Evolutionary conservation across 2,888 invertebrate species (phyloP).

Genomic region (Thymelicus sylvestris): DNA sequence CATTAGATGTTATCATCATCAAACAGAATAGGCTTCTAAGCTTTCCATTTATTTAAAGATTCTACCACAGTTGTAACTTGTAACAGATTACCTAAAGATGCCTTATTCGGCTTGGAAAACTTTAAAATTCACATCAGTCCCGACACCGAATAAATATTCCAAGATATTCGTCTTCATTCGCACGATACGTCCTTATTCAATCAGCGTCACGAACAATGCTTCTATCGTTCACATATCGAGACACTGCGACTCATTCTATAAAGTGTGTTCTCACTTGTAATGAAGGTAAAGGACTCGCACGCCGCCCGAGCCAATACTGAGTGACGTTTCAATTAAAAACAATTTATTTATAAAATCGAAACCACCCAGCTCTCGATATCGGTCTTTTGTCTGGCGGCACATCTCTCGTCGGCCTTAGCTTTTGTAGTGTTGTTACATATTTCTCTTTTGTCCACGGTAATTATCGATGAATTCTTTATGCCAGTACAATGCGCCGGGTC

Average conservation of each 20-base stretch:
- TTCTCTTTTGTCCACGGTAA: conserved; percentile 50
- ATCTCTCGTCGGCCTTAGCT: conserved; percentile 45
- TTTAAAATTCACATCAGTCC: conserved; percentile 12
- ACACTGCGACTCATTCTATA: conserved; percentile 5
- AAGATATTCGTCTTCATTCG: conserved; percentile 15
- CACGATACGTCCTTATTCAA: conserved; percentile 15
- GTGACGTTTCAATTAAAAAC: conserved; percentile 57
- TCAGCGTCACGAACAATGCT: conserved; percentile 15
- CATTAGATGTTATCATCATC: no score
- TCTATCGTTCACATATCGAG: conserved; percentile 20
- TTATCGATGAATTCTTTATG: conserved; percentile 48
- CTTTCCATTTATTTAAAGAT: neutral
- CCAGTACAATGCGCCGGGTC: conserved; percentile 40
- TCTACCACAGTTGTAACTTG: neutral
- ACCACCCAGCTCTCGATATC: conserved; percentile 51
- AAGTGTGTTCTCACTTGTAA: conserved; percentile 30
- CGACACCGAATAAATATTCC: neutral
- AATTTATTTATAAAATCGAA: conserved; percentile 54
- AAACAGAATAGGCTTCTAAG: neutral
- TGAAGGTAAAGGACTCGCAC: conserved; percentile 41
- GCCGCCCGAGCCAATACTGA: conserved; percentile 43
- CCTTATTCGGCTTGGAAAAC: neutral
- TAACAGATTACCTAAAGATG: conserved; percentile 1
- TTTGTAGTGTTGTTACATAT: conserved; percentile 49
- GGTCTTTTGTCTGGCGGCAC: conserved; percentile 54